These are phyloP conservation scores for Kryphioiulus occultus DNA, from an alignment of 2,888 invertebrate genomes.

Conservation along the genomic window DNA sequence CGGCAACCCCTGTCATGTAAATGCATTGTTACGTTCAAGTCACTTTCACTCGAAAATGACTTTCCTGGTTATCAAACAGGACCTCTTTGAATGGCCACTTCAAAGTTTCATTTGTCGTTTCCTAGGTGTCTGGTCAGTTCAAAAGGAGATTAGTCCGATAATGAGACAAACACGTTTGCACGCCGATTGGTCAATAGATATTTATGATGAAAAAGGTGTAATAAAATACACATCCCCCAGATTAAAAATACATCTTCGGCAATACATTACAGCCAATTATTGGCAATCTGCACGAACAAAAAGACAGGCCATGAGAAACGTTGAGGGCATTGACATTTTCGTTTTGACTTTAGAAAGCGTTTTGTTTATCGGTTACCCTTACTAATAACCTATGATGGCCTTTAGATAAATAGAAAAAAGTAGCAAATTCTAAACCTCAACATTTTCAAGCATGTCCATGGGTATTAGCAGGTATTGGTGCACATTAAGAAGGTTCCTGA, in stretches of 20 bases:
- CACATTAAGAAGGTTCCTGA: not conserved
- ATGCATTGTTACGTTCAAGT: not conserved
- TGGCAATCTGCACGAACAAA: not conserved
- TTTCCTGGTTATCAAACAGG: not conserved
- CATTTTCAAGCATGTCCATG: not conserved
- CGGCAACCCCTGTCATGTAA: not conserved
- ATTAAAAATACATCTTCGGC: not conserved
- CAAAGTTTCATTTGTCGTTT: not conserved
- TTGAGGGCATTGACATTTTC: not conserved
- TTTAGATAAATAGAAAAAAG: not conserved
- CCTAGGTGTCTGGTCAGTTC: not conserved
- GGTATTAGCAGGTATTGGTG: not conserved
- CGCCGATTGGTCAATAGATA: not conserved
- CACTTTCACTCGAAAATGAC: not conserved
- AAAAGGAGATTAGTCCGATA: not conserved
- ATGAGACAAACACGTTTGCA: conserved; percentile 7
- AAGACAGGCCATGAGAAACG: not conserved
- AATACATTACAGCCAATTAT: not conserved
- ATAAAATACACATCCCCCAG: not conserved
- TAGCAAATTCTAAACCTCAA: not conserved
- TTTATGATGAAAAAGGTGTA: not conserved
- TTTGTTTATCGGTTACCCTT: not conserved
- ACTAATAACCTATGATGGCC: not conserved
- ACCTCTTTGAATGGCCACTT: not conserved
- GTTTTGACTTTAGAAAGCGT: not conserved